A percentile compares a stretch with the other conserved stretches of the same genome.
Conservation (phyloP, 2,888 invertebrate species). For the Rotaria sp. region DNA sequence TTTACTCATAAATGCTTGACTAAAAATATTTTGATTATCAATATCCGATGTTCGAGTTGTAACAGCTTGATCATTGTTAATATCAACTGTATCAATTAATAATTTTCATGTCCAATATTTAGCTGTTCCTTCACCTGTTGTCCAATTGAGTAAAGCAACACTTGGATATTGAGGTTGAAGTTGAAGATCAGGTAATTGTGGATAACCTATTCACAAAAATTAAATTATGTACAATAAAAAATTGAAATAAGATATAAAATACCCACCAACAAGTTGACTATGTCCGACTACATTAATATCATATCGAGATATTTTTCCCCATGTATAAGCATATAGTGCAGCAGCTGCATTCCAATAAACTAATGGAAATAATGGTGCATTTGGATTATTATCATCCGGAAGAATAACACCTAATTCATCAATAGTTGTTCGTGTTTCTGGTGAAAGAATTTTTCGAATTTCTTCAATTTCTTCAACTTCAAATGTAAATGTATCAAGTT, state of each 20-base stretch:
- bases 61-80: background rate
- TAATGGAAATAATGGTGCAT: slow-evolving; percentile 10
- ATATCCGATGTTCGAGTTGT: background rate
- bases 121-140: background rate
- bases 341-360: slow-evolving; percentile 29
- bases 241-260: background rate
- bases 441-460: slow-evolving; percentile 1
- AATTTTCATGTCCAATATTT: slow-evolving; percentile 1
- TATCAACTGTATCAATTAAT: background rate
- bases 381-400: slow-evolving; percentile 13
- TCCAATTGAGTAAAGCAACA: slow-evolving; percentile 8
- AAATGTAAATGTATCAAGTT: background rate
- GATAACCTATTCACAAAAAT: slow-evolving; percentile 6
- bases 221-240: background rate
- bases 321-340: background rate
- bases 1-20: background rate
- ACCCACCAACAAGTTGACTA: slow-evolving; percentile 14
- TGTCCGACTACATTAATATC: background rate
- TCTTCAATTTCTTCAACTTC: slow-evolving; percentile 19
- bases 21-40: background rate
- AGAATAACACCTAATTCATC: slow-evolving; percentile 19
- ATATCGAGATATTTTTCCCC: background rate
- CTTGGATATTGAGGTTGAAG: slow-evolving; percentile 20
- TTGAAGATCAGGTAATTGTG: background rate
- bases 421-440: background rate